Base-by-base conservation (phyloP, 2,888 invertebrate genomes). In the Troglohyphantes excavatus region DNA sequence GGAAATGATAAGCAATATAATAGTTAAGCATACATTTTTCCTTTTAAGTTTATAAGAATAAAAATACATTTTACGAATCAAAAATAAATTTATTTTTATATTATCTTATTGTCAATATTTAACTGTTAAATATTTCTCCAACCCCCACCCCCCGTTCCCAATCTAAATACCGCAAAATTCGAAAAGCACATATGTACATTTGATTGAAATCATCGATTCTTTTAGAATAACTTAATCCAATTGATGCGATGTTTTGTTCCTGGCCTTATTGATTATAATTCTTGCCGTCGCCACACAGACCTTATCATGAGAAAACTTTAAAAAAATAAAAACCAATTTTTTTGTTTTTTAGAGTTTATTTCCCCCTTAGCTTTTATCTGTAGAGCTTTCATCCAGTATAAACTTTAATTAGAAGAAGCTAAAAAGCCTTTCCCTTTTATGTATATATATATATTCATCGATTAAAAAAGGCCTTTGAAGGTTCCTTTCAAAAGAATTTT, bases 331-430 rank as follows among this genome's bases (percentile, higher is more conserved):
- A 75, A 65, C 65, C 21, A 5, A 75, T n/a, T 39, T 11, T n/a
- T 39, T 23, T 70, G 33, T 63, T 72, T 53, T 75, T 68, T 81
- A 0, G 63, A 26, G 33, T 85, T 68, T 53, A 53, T 26, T 39
- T 39, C 53, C 23, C 21, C 63, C 59, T 79, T 39, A 61, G 27
- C 61, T 85, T 85, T 85, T 85, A 85, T 85, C 53, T 76, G 46
- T 39, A 27, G 39, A 46, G 23, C 43, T 76, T 73, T 43, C 75
- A 27, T 75, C 46, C 70, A 65, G 61, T 29, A 39, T 76, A 76
- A 33, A 85, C 85, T 67, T 85, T 85, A 85, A 85, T 85, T 85
- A 85, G 85, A 83, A 73, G 83, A 73, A 73, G 43, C 83, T 43
- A 61, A 73, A 73, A 83, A 83, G 83, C 83, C n/a, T 73, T 81